phyloP scores from a whole-genome alignment of 2,797 vertebrate species.

The Oryzias sinensis region DNA sequence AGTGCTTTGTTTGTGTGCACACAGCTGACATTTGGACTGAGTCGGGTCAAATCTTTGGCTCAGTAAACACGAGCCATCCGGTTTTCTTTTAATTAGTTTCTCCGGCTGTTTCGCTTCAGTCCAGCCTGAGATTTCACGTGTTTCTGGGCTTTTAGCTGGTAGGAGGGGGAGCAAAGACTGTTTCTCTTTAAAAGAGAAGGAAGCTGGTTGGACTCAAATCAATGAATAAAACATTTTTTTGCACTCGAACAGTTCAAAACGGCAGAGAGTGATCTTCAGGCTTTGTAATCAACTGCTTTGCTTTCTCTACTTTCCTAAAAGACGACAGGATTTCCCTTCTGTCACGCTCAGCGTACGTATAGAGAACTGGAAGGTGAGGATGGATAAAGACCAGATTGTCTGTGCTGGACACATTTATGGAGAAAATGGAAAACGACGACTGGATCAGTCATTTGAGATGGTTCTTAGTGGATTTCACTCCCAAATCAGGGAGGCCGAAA shows the following conservation, averaged over 20 bases:
- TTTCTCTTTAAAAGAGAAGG: background rate
- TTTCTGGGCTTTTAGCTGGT: background rate
- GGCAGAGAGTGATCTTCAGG: background rate
- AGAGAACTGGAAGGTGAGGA: too few species aligned
- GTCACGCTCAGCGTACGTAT: too few species aligned
- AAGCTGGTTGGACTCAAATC: slow-evolving; percentile 4
- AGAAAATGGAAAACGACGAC: too few species aligned
- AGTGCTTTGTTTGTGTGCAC: background rate
- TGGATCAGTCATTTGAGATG: too few species aligned
- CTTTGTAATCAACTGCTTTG: too few species aligned
- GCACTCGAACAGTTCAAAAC: slow-evolving; percentile 10
- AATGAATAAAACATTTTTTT: slow-evolving; percentile 30
- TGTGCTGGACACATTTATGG: too few species aligned
- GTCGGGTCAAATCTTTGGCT: background rate
- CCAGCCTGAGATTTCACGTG: background rate
- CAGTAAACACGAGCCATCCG: background rate
- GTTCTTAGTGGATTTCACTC: too few species aligned
- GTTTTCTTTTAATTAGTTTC: background rate
- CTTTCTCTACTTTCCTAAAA: too few species aligned
- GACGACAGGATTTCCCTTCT: too few species aligned
- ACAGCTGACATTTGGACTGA: background rate
- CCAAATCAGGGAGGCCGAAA: too few species aligned
- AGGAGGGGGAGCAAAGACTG: background rate
- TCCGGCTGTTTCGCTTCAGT: background rate
- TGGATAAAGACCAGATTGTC: too few species aligned